phyloP scores from a whole-genome alignment of 2,113 vertebrate species.

The Coturnix japonica region DNA sequence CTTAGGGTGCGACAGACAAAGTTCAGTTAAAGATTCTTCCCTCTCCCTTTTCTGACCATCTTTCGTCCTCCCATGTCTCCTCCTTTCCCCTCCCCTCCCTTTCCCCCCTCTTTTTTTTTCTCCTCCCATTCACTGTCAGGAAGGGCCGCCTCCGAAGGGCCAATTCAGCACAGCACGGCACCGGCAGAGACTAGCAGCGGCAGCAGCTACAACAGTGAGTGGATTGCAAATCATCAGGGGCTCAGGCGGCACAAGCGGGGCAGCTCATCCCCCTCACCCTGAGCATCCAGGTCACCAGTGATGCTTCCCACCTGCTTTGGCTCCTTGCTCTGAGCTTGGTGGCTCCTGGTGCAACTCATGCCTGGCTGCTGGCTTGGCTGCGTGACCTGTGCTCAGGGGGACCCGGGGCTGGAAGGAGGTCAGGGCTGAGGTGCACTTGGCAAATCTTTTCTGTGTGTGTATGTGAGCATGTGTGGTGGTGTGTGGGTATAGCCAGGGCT shows the following conservation, averaged over 20 bases:
- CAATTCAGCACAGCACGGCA: constrained; percentile 69
- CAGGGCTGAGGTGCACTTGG: constrained; percentile 55
- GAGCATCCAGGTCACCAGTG: neutral
- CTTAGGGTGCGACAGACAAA: constrained; percentile 45
- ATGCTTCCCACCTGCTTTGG: neutral
- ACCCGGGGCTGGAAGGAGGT: constrained; percentile 46
- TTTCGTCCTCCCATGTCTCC: constrained; percentile 73
- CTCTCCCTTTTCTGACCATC: constrained; percentile 75
- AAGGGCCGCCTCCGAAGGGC: constrained; percentile 75
- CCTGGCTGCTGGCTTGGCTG: neutral
- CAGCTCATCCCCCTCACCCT: neutral
- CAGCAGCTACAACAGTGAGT: constrained; percentile 78
- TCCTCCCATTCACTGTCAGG: constrained; percentile 75
- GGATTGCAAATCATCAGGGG: constrained; percentile 72
- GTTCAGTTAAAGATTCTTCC: constrained; percentile 73
- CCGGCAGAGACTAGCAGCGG: constrained; percentile 74
- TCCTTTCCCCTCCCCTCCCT: constrained; percentile 69
- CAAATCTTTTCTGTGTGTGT: neutral
- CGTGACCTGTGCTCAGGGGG: constrained; percentile 17
- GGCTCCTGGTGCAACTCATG: rapidly evolving
- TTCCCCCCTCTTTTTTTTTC: constrained; percentile 68
- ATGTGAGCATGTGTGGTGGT: neutral
- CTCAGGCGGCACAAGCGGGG: constrained; percentile 50
- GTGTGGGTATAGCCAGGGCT: neutral
- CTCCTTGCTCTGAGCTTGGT: neutral